Conservation (phyloP, 2,888 invertebrate species). For the Meloe dianella region DNA sequence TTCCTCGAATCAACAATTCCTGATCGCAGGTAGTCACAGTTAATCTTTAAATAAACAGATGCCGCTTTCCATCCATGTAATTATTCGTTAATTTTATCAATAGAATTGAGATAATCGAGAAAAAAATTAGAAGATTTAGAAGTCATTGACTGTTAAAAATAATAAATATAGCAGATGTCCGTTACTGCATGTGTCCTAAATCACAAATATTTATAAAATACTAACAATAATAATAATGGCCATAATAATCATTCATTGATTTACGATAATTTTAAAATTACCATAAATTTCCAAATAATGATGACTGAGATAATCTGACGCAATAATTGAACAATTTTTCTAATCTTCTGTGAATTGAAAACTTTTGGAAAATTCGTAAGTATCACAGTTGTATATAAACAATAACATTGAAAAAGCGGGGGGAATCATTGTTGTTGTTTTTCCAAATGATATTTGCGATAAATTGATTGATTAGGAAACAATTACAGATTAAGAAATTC, state of each 20-base stretch:
- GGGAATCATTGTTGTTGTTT: not conserved
- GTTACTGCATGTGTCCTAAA: slow-evolving; percentile 24
- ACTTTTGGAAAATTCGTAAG: not conserved
- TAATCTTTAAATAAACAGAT: not conserved
- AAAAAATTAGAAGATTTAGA: slow-evolving; percentile 44
- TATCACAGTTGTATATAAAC: not conserved
- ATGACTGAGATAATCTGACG: not conserved
- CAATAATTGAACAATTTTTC: not conserved
- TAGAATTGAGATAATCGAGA: slow-evolving; percentile 44
- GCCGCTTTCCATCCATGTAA: slow-evolving; percentile 12
- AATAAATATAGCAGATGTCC: slow-evolving; percentile 47
- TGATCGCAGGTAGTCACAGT: not conserved
- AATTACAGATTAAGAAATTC: not conserved
- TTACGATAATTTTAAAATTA: not conserved
- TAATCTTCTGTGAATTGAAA: not conserved
- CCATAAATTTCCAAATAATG: too few relatives aligned
- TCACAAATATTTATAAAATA: not conserved
- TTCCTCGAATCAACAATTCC: not conserved
- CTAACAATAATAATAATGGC: not conserved
- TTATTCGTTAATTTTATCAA: slow-evolving; percentile 42
- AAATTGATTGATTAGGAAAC: not conserved
- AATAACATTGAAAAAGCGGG: not conserved
- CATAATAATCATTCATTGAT: not conserved
- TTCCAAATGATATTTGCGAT: not conserved
- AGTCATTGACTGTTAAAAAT: slow-evolving; percentile 46